A percentile compares a stretch with the other conserved stretches of the same genome.
phyloP scores from a whole-genome alignment of 92 coral and sea anemone genomes.

The Meandrina meandrites region DNA sequence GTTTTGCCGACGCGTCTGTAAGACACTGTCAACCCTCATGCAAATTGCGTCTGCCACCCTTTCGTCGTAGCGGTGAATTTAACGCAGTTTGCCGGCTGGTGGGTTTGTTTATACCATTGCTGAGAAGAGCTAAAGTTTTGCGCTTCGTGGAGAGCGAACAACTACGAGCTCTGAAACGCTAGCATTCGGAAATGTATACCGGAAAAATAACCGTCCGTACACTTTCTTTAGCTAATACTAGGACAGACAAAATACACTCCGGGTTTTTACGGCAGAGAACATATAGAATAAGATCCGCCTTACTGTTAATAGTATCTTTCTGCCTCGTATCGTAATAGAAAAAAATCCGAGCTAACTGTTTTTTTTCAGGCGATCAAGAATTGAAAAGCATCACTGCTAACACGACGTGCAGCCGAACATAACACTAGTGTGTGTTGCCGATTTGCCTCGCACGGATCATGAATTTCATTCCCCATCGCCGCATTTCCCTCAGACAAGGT shows the following conservation, averaged over 20 bases:
- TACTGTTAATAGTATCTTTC: slow-evolving; percentile 16
- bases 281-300: slow-evolving; percentile 23
- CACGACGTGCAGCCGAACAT: slow-evolving; percentile 14
- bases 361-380: slow-evolving; percentile 47
- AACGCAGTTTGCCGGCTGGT: slow-evolving; percentile 34
- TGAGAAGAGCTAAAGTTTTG: slow-evolving; percentile 20
- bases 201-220: slow-evolving; percentile 28
- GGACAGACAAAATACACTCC: slow-evolving; percentile 19
- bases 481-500: neutral
- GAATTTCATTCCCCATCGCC: slow-evolving; percentile 16
- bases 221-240: slow-evolving; percentile 5
- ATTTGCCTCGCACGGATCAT: slow-evolving; percentile 10
- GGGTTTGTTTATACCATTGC: slow-evolving; percentile 20
- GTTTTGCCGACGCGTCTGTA: slow-evolving; percentile 12
- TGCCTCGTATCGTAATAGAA: slow-evolving; percentile 11
- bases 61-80: slow-evolving; percentile 21
- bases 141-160: slow-evolving; percentile 29
- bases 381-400: slow-evolving; percentile 14
- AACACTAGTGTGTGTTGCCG: slow-evolving; percentile 14
- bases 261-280: neutral
- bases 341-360: slow-evolving; percentile 35
- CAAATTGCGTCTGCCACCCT: slow-evolving; percentile 33
- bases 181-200: slow-evolving; percentile 50
- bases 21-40: slow-evolving; percentile 23
- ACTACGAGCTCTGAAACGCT: neutral